A percentile compares a stretch with the other conserved stretches of the same genome.
phyloP scores from a whole-genome alignment of 1,140 invertebrate species.

The Euura saliciscinereae region DNA sequence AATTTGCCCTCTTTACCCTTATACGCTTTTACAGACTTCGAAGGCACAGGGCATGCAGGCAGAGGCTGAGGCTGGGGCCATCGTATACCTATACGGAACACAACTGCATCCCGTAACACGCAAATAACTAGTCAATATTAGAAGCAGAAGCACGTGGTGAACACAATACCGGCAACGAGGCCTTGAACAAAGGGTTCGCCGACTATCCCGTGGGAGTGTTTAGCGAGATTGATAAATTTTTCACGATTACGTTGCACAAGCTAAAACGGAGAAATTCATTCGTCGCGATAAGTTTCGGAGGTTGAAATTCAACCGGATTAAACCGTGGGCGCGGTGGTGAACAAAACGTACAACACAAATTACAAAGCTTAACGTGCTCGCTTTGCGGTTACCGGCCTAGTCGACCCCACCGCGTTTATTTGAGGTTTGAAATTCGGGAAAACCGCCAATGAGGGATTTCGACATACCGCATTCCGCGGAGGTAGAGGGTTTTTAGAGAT shows the following conservation, averaged over 20 bases:
- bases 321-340: neutral
- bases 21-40: neutral
- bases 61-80: too few species aligned
- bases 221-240: neutral
- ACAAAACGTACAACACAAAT: conserved; percentile 7
- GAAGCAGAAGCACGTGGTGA: neutral
- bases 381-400: neutral
- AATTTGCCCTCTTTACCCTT: conserved; percentile 7
- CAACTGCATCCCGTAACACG: neutral
- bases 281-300: neutral
- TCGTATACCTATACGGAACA: neutral
- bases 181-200: too few species aligned
- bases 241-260: neutral
- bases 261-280: neutral
- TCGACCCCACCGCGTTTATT: neutral
- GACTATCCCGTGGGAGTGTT: neutral
- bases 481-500: neutral
- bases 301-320: neutral
- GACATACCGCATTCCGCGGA: neutral
- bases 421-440: conserved; percentile 5
- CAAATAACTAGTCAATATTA: neutral
- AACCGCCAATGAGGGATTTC: conserved; percentile 5
- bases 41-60: neutral
- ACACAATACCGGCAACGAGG: neutral
- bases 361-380: neutral